Conservation (phyloP, 2,797 vertebrate species). For the Oophaga sylvatica region DNA sequence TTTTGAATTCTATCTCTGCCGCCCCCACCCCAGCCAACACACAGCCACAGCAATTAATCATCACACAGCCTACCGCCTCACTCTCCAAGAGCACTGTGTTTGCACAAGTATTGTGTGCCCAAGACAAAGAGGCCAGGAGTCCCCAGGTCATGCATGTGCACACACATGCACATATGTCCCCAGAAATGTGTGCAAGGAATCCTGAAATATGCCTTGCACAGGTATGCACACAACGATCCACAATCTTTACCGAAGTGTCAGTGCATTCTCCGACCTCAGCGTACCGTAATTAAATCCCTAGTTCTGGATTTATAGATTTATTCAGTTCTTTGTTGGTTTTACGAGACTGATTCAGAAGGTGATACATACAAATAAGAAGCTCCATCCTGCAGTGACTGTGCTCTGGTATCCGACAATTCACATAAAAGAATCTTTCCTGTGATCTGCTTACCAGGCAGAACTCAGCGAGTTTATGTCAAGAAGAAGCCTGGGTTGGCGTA, state of each 20-base stretch:
- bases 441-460: slow-evolving; percentile 60
- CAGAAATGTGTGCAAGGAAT: slow-evolving; percentile 38
- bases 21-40: slow-evolving; percentile 49
- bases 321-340: slow-evolving; percentile 49
- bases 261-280: neutral
- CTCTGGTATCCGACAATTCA: slow-evolving; percentile 2
- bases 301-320: slow-evolving; percentile 22
- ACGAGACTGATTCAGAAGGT: slow-evolving; percentile 17
- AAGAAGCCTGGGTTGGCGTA: neutral
- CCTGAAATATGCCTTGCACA: slow-evolving; percentile 9
- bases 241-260: neutral
- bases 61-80: slow-evolving; percentile 58
- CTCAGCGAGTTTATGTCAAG: slow-evolving; percentile 3
- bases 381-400: slow-evolving; percentile 9
- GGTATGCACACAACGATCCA: neutral
- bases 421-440: slow-evolving; percentile 47
- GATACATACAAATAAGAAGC: slow-evolving; percentile 54
- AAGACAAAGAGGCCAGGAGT: slow-evolving; percentile 55
- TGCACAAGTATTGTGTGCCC: slow-evolving; percentile 60
- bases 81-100: slow-evolving; percentile 57
- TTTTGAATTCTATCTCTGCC: slow-evolving; percentile 57
- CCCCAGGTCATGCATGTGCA: slow-evolving; percentile 53
- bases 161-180: slow-evolving; percentile 39
- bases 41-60: slow-evolving; percentile 62
- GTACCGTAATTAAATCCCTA: slow-evolving; percentile 38